Base-by-base conservation (phyloP, 2,888 invertebrate species). In the Isoperla grammatica region DNA sequence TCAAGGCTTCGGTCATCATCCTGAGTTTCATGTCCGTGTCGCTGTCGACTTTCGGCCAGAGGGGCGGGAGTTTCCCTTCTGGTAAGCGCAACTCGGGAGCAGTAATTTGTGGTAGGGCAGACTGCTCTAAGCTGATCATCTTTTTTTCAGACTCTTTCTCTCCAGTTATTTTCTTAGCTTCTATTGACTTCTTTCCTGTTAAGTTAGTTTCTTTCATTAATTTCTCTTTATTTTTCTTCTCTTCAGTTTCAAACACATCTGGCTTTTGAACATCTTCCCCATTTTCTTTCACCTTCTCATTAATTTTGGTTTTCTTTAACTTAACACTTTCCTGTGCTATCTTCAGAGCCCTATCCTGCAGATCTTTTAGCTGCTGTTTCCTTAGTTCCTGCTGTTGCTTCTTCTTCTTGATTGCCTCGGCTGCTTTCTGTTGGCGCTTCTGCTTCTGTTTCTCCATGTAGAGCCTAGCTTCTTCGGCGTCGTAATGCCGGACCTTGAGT, bases 361-460 rank as follows among this genome's bases (percentile, higher is more conserved):
- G 67, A 57, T 78, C 75, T 56, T 75, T 70, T 17, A 81, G 67
- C 60, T 77, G 75, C 64, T 78, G 73, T 62, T 76, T 75, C 54
- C 75, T 74, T 57, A 76, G 69, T 57, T 78, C 75, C 23, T 70
- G 69, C 43, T 72, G 69, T 56, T 68, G 65, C 57, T 69, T 65
- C 43, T 68, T 67, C 39, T 65, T 66, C 42, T 66, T 64, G 39
- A 62, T 63, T 46, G 76, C 74, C 57, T 72, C 70, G 62, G 73
- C 71, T 59, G 72, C 66, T 61, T 73, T 70, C 56, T 73, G 71
- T 43, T 72, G 69, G 9, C 81, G 71, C 66, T 79, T 78, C 59
- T 77, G 76, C 65, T 74, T 77, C 69, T 83, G 81, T 65, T 77
- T 78, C 64, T 76, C 76, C 65, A 83, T 83, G 68, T 76, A 83